phyloP scores from a whole-genome alignment of 2,113 vertebrate genomes.

The Zingel zingel region DNA sequence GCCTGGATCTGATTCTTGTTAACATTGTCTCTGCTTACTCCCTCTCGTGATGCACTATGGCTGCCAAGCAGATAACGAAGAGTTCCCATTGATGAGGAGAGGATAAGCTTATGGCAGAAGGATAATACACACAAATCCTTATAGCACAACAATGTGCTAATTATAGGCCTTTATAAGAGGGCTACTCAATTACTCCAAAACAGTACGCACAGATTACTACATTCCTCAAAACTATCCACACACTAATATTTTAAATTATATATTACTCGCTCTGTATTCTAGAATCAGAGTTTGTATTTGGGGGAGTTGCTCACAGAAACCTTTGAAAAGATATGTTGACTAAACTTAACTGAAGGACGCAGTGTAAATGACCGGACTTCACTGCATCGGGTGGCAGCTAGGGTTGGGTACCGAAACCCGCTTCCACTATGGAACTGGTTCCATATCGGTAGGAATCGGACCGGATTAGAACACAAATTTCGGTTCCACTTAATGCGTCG shows the following conservation, averaged over 20 bases:
- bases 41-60: neutral
- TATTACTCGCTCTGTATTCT: neutral
- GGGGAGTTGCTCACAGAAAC: no score
- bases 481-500: no score
- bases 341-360: no score
- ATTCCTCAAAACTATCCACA: neutral
- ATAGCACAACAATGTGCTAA: slow-evolving; percentile 47
- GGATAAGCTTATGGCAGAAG: slow-evolving; percentile 67
- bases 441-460: no score
- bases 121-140: slow-evolving; percentile 74
- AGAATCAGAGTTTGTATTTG: neutral
- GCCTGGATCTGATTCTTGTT: slow-evolving; percentile 27
- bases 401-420: no score
- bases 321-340: no score
- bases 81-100: slow-evolving; percentile 40
- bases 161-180: slow-evolving; percentile 60
- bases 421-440: no score
- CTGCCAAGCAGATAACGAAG: slow-evolving; percentile 39
- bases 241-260: neutral
- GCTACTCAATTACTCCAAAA: slow-evolving; percentile 10
- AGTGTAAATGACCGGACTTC: no score
- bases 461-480: no score
- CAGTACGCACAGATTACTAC: neutral
- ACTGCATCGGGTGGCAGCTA: no score
- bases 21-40: slow-evolving; percentile 16